Conservation (phyloP, 2,113 vertebrate species). For the Saguinus imperator region DNA sequence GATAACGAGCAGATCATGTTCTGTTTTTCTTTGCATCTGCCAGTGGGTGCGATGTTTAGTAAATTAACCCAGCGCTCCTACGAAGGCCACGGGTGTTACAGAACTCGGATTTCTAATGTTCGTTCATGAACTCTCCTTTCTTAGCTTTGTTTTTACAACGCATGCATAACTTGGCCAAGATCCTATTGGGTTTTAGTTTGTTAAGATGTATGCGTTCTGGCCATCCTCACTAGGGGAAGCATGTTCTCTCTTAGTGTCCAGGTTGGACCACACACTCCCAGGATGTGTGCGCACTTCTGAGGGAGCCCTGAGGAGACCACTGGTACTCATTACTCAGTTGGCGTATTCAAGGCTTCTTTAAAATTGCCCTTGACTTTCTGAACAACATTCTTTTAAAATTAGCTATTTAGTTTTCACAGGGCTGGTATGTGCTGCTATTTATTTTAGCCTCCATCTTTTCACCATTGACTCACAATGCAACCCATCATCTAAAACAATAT, state of each 20-base stretch:
- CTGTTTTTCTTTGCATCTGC: background rate
- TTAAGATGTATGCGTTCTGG: background rate
- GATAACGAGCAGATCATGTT: background rate
- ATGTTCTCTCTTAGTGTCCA: background rate
- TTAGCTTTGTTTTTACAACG: background rate
- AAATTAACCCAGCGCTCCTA: background rate
- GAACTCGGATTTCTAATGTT: background rate
- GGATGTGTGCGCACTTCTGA: background rate
- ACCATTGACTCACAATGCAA: background rate
- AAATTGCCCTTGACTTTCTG: background rate
- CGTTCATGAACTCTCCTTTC: background rate
- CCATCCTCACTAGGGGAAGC: background rate
- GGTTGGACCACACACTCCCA: accelerated
- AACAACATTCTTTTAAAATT: background rate
- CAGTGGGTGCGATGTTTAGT: background rate
- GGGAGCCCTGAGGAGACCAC: too few species aligned
- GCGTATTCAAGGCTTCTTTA: background rate
- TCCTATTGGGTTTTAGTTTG: background rate
- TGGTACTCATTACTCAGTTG: background rate
- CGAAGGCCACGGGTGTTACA: background rate
- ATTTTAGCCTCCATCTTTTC: conserved; percentile 22
- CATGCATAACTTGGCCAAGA: background rate
- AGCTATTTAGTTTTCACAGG: background rate
- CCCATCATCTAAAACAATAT: background rate
- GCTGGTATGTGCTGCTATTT: background rate